phyloP scores from a whole-genome alignment of 2,888 invertebrate species.

The Idaea straminata region DNA sequence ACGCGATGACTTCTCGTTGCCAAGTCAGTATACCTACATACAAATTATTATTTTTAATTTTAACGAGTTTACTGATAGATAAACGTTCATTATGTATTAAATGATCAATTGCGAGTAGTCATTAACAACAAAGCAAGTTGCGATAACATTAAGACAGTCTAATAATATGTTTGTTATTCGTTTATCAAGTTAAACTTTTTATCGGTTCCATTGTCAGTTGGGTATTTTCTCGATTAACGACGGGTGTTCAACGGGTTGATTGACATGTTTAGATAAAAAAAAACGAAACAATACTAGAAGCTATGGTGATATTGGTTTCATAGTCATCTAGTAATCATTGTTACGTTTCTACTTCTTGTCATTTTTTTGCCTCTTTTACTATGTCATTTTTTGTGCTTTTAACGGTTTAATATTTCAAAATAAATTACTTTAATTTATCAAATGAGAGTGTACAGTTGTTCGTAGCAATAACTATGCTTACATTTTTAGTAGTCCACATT shows the following conservation, averaged over 20 bases:
- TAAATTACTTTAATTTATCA: neutral
- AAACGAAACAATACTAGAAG: slow-evolving; percentile 52
- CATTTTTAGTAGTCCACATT: slow-evolving; percentile 10
- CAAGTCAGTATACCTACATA: slow-evolving; percentile 39
- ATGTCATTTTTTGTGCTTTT: neutral
- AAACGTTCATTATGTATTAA: slow-evolving; percentile 28
- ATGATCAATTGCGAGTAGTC: slow-evolving; percentile 40
- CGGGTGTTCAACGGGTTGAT: slow-evolving; percentile 40
- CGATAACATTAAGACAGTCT: slow-evolving; percentile 43
- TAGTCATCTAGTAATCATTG: slow-evolving; percentile 18
- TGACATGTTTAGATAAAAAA: slow-evolving; percentile 49
- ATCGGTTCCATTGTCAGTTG: slow-evolving; percentile 54
- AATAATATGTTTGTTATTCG: slow-evolving; percentile 46
- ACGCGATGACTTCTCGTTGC: slow-evolving; percentile 34
- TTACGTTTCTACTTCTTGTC: slow-evolving; percentile 1
- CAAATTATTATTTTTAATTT: slow-evolving; percentile 6
- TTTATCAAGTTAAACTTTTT: slow-evolving; percentile 50
- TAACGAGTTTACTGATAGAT: slow-evolving; percentile 19
- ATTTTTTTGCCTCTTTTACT: slow-evolving; percentile 15
- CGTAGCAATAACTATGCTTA: slow-evolving; percentile 8
- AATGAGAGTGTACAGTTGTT: neutral
- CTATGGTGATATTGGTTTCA: slow-evolving; percentile 43
- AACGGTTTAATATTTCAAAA: neutral
- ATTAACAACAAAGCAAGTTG: slow-evolving; percentile 42
- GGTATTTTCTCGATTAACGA: slow-evolving; percentile 55